Percentiles rank a stretch among this genome's conserved stretches.
Evolutionary conservation across 1,140 invertebrate species (phyloP).

Genomic region (Laodelphax striatellus): DNA sequence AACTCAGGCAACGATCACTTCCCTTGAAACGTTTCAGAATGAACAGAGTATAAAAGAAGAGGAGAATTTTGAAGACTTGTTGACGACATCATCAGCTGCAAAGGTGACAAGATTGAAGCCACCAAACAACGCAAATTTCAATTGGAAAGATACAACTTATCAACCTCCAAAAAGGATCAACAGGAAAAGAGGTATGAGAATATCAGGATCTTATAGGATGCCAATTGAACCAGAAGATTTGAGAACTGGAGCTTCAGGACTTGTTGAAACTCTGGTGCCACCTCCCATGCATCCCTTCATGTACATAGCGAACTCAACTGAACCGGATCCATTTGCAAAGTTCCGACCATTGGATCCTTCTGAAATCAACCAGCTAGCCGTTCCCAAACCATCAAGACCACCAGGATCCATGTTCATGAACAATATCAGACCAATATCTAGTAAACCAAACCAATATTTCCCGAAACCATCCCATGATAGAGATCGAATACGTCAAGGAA

Average conservation of each 20-base stretch:
- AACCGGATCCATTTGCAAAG: neutral
- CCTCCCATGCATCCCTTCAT: neutral
- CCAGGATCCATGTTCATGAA: neutral
- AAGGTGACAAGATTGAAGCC: neutral
- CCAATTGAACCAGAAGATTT: slow-evolving; percentile 1
- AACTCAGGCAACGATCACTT: neutral
- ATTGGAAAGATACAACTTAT: too few species aligned
- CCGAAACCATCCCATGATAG: neutral
- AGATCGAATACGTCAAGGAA: neutral
- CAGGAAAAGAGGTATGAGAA: neutral
- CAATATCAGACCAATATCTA: neutral
- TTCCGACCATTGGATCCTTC: neutral
- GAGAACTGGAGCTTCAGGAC: neutral
- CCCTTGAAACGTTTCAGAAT: too few species aligned
- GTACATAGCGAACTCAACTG: too few species aligned
- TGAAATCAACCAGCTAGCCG: neutral
- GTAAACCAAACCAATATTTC: neutral
- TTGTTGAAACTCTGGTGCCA: neutral
- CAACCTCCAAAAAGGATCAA: neutral
- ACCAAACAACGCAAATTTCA: neutral
- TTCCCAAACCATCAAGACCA: neutral
- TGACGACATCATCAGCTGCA: too few species aligned
- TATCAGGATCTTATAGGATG: neutral
- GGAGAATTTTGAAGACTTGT: too few species aligned
- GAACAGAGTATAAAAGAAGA: too few species aligned